Conservation (phyloP, 2,888 invertebrate species). For the Cosmopolites sordidus region DNA sequence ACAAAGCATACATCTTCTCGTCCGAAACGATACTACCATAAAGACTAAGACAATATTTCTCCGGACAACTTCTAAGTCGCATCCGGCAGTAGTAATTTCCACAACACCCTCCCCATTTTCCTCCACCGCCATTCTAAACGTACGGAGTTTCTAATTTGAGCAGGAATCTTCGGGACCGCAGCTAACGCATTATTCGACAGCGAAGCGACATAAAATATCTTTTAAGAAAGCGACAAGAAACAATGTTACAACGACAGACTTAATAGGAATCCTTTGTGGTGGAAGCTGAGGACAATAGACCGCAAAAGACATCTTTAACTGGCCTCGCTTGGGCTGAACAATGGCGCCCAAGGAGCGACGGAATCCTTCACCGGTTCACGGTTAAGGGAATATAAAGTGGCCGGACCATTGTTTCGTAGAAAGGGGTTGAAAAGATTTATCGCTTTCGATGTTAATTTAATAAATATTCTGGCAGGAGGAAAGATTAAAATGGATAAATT, state of each 20-base stretch:
- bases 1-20: too few species aligned
- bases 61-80: too few species aligned
- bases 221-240: conserved; percentile 6
- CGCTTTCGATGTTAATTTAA: conserved; percentile 31
- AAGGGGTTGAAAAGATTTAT: conserved; percentile 26
- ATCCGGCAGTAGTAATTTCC: too few species aligned
- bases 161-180: conserved; percentile 1
- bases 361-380: conserved; percentile 35
- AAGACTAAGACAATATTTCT: too few species aligned
- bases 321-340: conserved; percentile 23
- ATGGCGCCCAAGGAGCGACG: conserved; percentile 33
- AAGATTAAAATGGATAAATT: conserved; percentile 31
- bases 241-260: conserved; percentile 23
- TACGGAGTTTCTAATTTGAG: too few species aligned
- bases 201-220: conserved; percentile 4
- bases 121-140: too few species aligned
- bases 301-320: conserved; percentile 27
- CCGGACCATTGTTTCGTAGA: conserved; percentile 28
- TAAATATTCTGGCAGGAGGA: conserved; percentile 27
- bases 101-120: too few species aligned
- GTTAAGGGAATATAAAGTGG: conserved; percentile 30
- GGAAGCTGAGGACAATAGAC: conserved; percentile 20
- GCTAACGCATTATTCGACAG: background rate
- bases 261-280: conserved; percentile 23
- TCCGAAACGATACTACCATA: too few species aligned